Conservation (phyloP, 2,113 vertebrate genomes). For the Pomatostomus ruficeps region DNA sequence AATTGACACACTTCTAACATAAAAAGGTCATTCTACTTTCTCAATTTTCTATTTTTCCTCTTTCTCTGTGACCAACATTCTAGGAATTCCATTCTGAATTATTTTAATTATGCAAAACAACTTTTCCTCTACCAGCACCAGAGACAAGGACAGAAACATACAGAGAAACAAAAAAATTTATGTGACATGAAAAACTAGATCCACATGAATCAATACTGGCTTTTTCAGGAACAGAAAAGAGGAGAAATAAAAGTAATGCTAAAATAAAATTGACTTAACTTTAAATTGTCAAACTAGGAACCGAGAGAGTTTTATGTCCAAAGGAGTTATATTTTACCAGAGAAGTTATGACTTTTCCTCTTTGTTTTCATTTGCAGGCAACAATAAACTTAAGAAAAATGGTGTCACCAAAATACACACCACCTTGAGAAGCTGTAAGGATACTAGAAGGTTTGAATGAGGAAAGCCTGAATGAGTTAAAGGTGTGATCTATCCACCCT, state of each 20-base stretch:
- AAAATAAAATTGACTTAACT: not conserved
- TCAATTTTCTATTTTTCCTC: not conserved
- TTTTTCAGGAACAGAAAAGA: not conserved
- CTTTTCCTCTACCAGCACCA: not conserved
- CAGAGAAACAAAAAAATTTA: not conserved
- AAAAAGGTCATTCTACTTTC: not conserved
- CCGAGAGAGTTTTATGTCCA: not conserved
- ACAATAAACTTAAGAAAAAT: not conserved
- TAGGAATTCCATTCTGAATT: not conserved
- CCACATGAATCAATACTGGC: not conserved
- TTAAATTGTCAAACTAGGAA: not conserved
- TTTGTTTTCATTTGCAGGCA: not conserved
- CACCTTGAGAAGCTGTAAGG: not conserved
- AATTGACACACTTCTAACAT: not conserved
- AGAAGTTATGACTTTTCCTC: not conserved
- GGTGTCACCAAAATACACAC: not conserved
- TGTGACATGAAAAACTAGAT: not conserved
- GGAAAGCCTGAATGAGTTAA: not conserved
- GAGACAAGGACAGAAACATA: not conserved
- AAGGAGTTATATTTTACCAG: not conserved
- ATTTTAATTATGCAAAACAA: not conserved
- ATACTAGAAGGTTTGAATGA: not conserved
- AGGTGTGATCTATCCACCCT: not conserved
- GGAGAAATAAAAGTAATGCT: not conserved
- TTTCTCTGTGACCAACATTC: not conserved